phyloP scores from a whole-genome alignment of 2,113 vertebrate genomes.

The Penelope pileata region DNA sequence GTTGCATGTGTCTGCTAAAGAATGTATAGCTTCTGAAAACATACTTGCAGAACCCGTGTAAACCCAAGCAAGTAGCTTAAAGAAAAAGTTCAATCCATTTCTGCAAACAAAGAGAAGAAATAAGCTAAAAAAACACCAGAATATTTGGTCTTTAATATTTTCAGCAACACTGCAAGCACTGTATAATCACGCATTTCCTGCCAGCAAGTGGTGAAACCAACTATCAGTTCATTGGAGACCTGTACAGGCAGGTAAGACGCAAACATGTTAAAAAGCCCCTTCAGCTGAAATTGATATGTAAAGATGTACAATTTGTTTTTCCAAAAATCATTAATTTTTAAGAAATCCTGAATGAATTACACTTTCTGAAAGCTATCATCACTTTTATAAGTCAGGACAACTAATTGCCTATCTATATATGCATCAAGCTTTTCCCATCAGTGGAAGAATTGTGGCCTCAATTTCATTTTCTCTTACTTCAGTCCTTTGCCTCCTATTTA shows the following conservation, averaged over 20 bases:
- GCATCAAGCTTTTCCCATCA: background rate
- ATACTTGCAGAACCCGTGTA: conserved; percentile 98
- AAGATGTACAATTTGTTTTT: background rate
- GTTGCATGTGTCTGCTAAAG: conserved; percentile 96
- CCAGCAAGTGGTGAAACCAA: background rate
- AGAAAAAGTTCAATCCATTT: conserved; percentile 98
- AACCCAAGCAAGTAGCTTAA: conserved; percentile 98
- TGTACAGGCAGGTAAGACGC: background rate
- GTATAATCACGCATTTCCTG: background rate
- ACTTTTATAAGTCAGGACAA: background rate
- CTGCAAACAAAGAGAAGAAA: conserved; percentile 75
- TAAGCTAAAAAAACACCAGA: background rate
- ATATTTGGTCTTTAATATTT: background rate
- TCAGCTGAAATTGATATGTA: background rate
- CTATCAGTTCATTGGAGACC: background rate
- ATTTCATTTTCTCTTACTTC: background rate
- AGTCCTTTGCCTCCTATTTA: background rate
- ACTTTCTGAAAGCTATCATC: background rate
- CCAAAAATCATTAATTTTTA: background rate
- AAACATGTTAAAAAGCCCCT: background rate
- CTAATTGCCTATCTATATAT: background rate
- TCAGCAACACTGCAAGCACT: background rate
- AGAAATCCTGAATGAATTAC: background rate
- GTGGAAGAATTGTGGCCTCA: background rate
- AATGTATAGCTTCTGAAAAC: conserved; percentile 99